phyloP scores from a whole-genome alignment of 2,113 vertebrate species.

The Rallus limicola region DNA sequence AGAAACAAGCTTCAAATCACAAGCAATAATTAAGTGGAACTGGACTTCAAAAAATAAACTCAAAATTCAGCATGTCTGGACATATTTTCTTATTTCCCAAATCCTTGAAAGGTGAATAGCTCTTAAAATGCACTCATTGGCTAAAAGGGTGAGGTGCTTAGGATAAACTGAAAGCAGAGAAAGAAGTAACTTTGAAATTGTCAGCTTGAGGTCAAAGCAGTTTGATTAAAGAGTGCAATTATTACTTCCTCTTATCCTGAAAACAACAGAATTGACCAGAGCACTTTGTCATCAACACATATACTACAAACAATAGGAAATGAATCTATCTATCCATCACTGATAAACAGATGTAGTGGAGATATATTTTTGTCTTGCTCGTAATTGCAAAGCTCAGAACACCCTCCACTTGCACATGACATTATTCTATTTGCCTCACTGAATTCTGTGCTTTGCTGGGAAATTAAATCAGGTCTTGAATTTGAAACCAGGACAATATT shows the following conservation, averaged over 20 bases:
- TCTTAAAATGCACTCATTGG: background rate
- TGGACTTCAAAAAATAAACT: background rate
- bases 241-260: slow-evolving; percentile 24
- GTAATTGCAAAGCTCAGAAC: slow-evolving; percentile 32
- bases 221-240: slow-evolving; percentile 39
- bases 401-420: background rate
- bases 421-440: slow-evolving; percentile 37
- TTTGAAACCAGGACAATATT: slow-evolving; percentile 68
- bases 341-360: slow-evolving; percentile 6
- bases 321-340: slow-evolving; percentile 18
- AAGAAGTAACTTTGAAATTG: slow-evolving; percentile 12
- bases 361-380: background rate
- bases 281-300: background rate
- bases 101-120: background rate
- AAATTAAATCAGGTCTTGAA: slow-evolving; percentile 64
- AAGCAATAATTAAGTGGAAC: background rate
- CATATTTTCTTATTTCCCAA: rapidly evolving
- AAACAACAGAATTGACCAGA: background rate
- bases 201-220: slow-evolving; percentile 48
- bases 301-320: slow-evolving; percentile 28
- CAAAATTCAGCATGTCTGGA: background rate
- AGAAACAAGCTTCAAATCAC: background rate
- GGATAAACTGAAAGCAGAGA: background rate
- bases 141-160: background rate
- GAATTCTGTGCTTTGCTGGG: slow-evolving; percentile 40